phyloP scores from a whole-genome alignment of 2,888 invertebrate genomes.

The Chironomus riparius region DNA sequence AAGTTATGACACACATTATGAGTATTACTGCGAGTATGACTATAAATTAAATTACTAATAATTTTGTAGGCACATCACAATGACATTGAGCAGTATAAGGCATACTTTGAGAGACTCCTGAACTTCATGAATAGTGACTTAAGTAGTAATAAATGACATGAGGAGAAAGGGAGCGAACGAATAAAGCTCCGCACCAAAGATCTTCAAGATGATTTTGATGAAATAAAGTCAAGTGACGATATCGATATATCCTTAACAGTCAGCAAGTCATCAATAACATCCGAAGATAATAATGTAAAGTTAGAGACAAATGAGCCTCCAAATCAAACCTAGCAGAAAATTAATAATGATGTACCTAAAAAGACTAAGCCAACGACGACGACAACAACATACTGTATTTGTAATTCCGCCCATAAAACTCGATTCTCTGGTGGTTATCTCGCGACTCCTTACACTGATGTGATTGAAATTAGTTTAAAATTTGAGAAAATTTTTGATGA shows the following conservation, averaged over 20 bases:
- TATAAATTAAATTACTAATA: neutral
- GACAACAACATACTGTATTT: neutral
- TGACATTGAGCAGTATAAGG: constrained; percentile 10
- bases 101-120: constrained; percentile 1
- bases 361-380: neutral
- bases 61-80: neutral
- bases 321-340: neutral
- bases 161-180: neutral
- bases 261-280: constrained; percentile 4
- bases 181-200: neutral
- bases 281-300: neutral
- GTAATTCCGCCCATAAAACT: neutral
- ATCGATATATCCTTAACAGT: constrained; percentile 12
- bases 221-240: neutral
- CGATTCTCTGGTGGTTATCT: constrained; percentile 2
- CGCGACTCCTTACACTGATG: neutral
- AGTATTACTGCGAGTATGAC: neutral
- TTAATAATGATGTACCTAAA: neutral
- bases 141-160: constrained; percentile 1
- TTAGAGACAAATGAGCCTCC: neutral
- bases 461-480: constrained; percentile 16
- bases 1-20: neutral
- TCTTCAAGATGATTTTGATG: constrained; percentile 2
- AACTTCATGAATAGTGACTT: constrained; percentile 5
- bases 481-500: constrained; percentile 1